Percentiles rank a stretch among this genome's conserved stretches.
These are phyloP conservation scores for Cerastis rubricosa DNA, from an alignment of 2,888 invertebrate species.

Conservation along the genomic window DNA sequence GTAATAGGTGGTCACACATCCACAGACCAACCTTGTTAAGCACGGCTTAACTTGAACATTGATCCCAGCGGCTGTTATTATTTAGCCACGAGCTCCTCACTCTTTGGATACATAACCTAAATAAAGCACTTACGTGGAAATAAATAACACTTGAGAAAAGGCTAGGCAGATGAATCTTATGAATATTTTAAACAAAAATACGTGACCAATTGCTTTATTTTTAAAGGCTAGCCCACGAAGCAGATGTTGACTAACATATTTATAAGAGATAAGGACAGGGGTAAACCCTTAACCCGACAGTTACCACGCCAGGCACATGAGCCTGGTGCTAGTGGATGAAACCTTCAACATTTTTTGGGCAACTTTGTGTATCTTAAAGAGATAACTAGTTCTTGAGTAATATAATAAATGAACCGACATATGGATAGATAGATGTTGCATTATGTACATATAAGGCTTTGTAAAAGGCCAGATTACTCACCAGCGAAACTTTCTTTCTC, in stretches of 20 bases:
- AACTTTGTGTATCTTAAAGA: neutral
- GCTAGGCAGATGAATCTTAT: too few species aligned
- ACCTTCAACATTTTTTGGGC: neutral
- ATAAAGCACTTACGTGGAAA: constrained; percentile 4
- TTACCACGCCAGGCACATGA: neutral
- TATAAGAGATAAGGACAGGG: neutral
- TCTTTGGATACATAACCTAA: neutral
- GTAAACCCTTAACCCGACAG: neutral
- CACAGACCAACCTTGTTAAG: too few species aligned
- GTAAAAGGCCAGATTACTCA: constrained; percentile 23
- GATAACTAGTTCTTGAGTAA: neutral
- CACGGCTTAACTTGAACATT: too few species aligned
- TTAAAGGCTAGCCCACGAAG: neutral
- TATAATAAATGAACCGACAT: neutral
- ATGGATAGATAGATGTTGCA: neutral
- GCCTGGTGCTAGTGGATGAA: neutral
- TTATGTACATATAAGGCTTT: neutral
- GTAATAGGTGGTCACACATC: too few species aligned
- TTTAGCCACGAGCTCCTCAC: neutral
- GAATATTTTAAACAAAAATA: neutral
- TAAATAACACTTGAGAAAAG: too few species aligned
- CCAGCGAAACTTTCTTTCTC: constrained; percentile 45
- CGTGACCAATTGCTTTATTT: neutral
- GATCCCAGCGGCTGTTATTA: too few species aligned
- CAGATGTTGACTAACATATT: neutral